Evolutionary conservation across 2,888 invertebrate genomes (phyloP), one percentile per base, ranked within the genome.

Genomic region (Amiota communis): DNA sequence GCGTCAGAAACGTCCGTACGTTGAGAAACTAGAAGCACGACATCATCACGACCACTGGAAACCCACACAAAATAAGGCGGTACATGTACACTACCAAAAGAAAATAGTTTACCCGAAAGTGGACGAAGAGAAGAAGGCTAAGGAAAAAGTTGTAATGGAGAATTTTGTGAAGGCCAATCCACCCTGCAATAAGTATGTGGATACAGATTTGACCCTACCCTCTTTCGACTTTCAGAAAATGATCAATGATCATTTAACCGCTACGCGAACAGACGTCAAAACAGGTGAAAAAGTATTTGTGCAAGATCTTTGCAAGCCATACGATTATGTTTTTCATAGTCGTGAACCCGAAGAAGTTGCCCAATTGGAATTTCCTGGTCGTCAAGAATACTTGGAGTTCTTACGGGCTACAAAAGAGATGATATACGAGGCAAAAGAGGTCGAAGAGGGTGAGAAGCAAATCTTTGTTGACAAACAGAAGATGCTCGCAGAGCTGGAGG

Each of bases 21-120:
- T 84, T 8, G 76, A 81, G 0, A 75, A 81, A 3, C 86, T 90
- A 10, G 85, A 88, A 57, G 83, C 84, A 0, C 84, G 90, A 0
- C 89, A 89, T 73, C 89, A 89, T 77, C 89, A 89, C 72, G 88
- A 88, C 71, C 89, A 89, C 74, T 86, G 84, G 83, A 78, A 87
- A 49, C 85, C 87, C 1, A 87, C 86, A 0, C 87, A 90, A 70
- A 80, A 80, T 36, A 87, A 87, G 47, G 59, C 64, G 0, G 82
- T 90, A 0, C 76, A 85, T 72, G 87, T 89, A 1, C 86, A 84
- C n/a, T 89, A 90, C 69, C 81, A 84, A 47, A 77, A 84, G 0
- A 81, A 86, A 63, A 78, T 87, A 0, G 82, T 87, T 0, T 68
- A 77, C 9, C 85, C 88, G 0, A 78, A 86, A 75, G 80, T 78